Percentiles rank a stretch among this genome's conserved stretches.
These are phyloP conservation scores for Epizoanthus fatuus DNA, from an alignment of 92 coral and sea anemone species.

Conservation along the genomic window DNA sequence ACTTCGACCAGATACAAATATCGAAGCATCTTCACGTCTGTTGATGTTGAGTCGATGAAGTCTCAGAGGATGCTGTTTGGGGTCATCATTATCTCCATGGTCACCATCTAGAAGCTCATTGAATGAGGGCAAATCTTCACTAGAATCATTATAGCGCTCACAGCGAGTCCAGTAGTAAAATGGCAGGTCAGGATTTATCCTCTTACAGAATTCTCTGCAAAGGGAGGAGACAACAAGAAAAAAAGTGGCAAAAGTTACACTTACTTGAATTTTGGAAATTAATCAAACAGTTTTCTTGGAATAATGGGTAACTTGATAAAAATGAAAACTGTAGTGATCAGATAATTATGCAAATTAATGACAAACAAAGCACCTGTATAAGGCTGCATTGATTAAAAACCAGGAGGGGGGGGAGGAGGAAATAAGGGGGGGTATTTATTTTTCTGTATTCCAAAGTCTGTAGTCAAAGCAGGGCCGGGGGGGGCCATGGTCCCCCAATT, in stretches of 20 bases:
- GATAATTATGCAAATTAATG: background rate
- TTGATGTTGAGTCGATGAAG: conserved; percentile 41
- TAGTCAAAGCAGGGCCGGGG: no score
- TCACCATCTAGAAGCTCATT: conserved; percentile 53
- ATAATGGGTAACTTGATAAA: background rate
- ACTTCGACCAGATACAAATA: conserved; percentile 48
- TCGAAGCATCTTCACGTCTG: conserved; percentile 53
- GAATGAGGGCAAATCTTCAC: conserved; percentile 52
- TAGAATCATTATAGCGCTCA: conserved; percentile 59
- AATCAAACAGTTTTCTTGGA: background rate
- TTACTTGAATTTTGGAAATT: background rate
- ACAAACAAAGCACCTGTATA: background rate
- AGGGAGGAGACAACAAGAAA: background rate
- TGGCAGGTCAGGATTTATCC: conserved; percentile 2
- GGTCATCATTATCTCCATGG: conserved; percentile 33
- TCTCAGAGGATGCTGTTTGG: conserved; percentile 43
- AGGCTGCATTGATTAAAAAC: no score
- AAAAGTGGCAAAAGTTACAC: background rate
- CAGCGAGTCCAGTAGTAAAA: conserved; percentile 52
- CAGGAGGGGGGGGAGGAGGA: no score
- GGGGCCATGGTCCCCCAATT: no score
- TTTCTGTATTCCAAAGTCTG: no score
- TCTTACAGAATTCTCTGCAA: conserved; percentile 49
- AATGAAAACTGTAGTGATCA: background rate
- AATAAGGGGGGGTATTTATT: no score